Base-by-base conservation (phyloP, 2,888 invertebrate species). In the Cepaea hortensis region DNA sequence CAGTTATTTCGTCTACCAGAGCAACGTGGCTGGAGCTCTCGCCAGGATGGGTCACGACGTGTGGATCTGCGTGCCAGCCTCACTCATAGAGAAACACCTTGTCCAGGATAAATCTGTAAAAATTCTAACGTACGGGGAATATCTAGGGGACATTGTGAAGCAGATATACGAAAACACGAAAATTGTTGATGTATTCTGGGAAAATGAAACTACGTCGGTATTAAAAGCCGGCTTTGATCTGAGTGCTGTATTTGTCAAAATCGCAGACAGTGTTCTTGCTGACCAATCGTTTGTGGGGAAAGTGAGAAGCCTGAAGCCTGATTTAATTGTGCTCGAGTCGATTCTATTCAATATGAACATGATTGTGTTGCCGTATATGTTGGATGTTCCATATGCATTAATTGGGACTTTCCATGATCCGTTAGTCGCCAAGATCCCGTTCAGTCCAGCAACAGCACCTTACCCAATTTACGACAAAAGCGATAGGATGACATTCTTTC, bases 301-400 rank as follows among this genome's bases (percentile, higher is more conserved):
- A 55, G 61, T 85, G 72, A 77, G 70, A 18, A 80, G 68, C 23
- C 73, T 88, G 46, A 85, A 85, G 35, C 85, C 87, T 6, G 87
- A 86, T 77, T 77, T 89, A 48, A 50, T 89, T 55, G 87, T 89
- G 23, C 61, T 89, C 20, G 88, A 89, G 61, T 85, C 81, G 15
- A 46, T 86, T 65, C 86, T 87, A 5, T 75, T 85, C 15, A 70
- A 85, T 35, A 35, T 35, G 35, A 35, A 35, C 35, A 35, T 35
- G 35, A 35, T 35, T 35, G 35, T 35, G 35, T 20, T 89, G 75
- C 87, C 88, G 0, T 89, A 89, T 81, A 85, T 75, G 76, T 62
- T 87, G 55, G 87, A 85, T n/a, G 85, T 84, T 20, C 87, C 88
- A 7, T 89, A 87, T 75, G 87, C 87, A 13, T 85, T 82, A 61